Evolutionary conservation across 2,797 vertebrate genomes (phyloP).

Genomic region (Lepilemur ruficaudatus): DNA sequence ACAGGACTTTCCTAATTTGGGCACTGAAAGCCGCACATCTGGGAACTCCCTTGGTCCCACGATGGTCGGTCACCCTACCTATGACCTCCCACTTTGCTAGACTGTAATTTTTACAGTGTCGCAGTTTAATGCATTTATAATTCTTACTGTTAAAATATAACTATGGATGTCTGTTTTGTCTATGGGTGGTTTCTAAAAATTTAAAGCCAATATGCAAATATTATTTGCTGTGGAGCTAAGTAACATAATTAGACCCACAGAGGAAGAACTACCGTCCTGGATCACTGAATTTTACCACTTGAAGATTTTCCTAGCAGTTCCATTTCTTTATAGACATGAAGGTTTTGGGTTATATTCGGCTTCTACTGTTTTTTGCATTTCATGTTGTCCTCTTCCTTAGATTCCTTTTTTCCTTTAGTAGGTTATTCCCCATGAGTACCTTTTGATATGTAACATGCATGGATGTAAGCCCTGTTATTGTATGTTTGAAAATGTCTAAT

Average conservation of each 20-base stretch:
- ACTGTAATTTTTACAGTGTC: neutral
- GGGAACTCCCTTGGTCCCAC: neutral
- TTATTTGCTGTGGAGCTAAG: neutral
- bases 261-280: neutral
- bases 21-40: neutral
- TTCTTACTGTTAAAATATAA: neutral
- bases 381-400: neutral
- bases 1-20: slow-evolving; percentile 21
- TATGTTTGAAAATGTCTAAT: neutral
- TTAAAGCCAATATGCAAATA: neutral
- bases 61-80: neutral
- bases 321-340: neutral
- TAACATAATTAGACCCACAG: neutral
- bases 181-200: neutral
- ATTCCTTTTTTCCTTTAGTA: neutral
- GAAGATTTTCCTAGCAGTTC: neutral
- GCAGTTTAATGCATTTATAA: neutral
- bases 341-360: neutral
- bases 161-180: neutral
- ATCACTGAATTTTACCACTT: neutral
- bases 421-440: neutral
- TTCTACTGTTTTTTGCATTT: neutral
- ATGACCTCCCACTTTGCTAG: neutral
- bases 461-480: neutral
- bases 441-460: neutral